Percentiles rank a stretch among this genome's conserved stretches.
These are phyloP conservation scores for Monopis laevigella DNA, from an alignment of 2,888 invertebrate species.

Conservation along the genomic window DNA sequence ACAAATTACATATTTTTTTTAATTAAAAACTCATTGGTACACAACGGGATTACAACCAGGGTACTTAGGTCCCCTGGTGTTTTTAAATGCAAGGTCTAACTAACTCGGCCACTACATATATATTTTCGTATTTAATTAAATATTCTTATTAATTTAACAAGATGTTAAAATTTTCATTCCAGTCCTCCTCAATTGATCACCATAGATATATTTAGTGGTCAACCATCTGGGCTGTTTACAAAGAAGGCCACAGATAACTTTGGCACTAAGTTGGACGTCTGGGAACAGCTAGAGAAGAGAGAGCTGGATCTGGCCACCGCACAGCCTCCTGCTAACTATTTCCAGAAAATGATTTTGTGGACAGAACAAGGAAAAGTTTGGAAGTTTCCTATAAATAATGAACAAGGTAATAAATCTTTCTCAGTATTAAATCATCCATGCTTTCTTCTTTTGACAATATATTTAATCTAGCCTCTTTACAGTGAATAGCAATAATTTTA, in stretches of 20 bases:
- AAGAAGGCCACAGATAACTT: conserved; percentile 34
- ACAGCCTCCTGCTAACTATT: conserved; percentile 86
- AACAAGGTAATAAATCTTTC: conserved; percentile 93
- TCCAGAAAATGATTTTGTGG: conserved; percentile 94
- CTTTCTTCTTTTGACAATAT: too few species aligned
- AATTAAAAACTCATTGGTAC: too few species aligned
- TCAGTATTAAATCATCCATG: too few species aligned
- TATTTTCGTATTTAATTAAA: neutral
- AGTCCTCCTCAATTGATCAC: conserved; percentile 33
- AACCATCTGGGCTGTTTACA: conserved; percentile 73
- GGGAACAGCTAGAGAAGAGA: conserved; percentile 72
- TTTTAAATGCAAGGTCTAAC: too few species aligned
- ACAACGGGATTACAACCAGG: too few species aligned
- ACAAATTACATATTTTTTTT: too few species aligned
- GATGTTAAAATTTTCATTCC: conserved; percentile 14
- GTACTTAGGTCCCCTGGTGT: too few species aligned
- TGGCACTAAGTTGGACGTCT: conserved; percentile 66
- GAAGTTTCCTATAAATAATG: conserved; percentile 98
- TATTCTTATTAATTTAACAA: neutral
- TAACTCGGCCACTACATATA: too few species aligned
- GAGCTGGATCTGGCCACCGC: conserved; percentile 74
- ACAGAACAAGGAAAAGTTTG: conserved; percentile 95
- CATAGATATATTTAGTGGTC: conserved; percentile 70
- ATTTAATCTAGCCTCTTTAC: too few species aligned
- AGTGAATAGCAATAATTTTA: too few species aligned